A percentile compares a stretch with the other conserved stretches of the same genome.
Evolutionary conservation across 2,113 vertebrate genomes (phyloP).

Genomic region (Ciconia maguari): DNA sequence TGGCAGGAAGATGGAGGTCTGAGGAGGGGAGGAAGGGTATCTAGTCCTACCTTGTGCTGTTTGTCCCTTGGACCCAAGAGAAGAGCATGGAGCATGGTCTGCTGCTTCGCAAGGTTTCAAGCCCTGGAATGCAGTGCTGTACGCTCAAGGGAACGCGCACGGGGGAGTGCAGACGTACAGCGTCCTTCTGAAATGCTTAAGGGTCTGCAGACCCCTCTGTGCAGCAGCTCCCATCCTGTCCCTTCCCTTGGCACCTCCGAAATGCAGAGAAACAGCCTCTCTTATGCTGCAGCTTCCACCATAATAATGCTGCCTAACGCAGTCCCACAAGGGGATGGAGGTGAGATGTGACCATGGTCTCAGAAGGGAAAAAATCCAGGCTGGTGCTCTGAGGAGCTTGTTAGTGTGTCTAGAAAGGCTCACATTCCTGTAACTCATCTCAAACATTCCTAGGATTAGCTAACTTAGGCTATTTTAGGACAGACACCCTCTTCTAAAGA

Average conservation of each 20-base stretch:
- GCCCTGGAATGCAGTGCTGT: background rate
- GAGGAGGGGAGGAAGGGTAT: background rate
- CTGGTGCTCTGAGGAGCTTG: background rate
- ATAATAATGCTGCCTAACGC: rapidly evolving
- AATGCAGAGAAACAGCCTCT: background rate
- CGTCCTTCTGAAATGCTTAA: background rate
- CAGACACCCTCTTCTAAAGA: background rate
- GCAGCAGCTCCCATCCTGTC: background rate
- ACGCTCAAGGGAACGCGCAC: rapidly evolving
- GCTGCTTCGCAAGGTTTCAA: background rate
- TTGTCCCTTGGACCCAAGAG: background rate
- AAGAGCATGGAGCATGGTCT: background rate
- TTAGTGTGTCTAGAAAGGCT: background rate
- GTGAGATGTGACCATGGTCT: background rate
- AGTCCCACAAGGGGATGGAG: background rate
- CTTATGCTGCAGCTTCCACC: background rate
- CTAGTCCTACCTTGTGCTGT: background rate
- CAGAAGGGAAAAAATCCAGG: background rate
- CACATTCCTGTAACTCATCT: background rate
- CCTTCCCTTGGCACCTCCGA: background rate
- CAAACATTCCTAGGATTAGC: background rate
- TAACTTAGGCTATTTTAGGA: background rate
- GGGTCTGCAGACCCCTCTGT: background rate
- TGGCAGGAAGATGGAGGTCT: background rate
- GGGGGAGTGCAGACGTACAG: background rate